phyloP scores from a whole-genome alignment of 1,140 invertebrate species.

The Bicyclus anynana region DNA sequence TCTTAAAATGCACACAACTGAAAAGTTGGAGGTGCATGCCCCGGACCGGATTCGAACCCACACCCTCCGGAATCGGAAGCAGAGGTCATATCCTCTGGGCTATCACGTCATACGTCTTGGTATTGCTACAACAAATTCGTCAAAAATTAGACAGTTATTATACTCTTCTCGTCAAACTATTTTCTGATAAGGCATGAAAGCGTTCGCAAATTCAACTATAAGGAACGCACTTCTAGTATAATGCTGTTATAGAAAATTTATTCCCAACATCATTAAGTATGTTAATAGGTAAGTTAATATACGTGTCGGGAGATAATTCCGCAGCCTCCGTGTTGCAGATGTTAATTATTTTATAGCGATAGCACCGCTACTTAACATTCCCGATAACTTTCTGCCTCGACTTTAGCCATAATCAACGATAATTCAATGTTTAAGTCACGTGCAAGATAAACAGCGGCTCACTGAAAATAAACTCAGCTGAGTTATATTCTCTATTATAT shows the following conservation, averaged over 20 bases:
- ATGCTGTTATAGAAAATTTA: slow-evolving; percentile 20
- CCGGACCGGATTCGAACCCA: too few species aligned
- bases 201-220: slow-evolving; percentile 13
- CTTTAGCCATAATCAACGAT: slow-evolving; percentile 16
- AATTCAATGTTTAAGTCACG: slow-evolving; percentile 4
- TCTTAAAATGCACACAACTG: too few species aligned
- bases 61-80: too few species aligned
- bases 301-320: slow-evolving; percentile 31
- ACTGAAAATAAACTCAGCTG: neutral
- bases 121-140: too few species aligned
- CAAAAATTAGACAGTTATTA: too few species aligned
- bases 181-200: neutral
- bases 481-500: neutral
- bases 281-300: slow-evolving; percentile 34
- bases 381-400: slow-evolving; percentile 24
- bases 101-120: too few species aligned
- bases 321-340: slow-evolving; percentile 24
- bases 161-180: too few species aligned
- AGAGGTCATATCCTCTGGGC: too few species aligned
- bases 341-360: slow-evolving; percentile 34
- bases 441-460: neutral
- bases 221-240: too few species aligned
- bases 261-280: slow-evolving; percentile 31
- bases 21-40: too few species aligned
- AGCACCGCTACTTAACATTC: slow-evolving; percentile 23